A percentile compares a stretch with the other conserved stretches of the same genome.
Conservation (phyloP, 2,888 invertebrate genomes). For the Pristionchus arcanus region DNA sequence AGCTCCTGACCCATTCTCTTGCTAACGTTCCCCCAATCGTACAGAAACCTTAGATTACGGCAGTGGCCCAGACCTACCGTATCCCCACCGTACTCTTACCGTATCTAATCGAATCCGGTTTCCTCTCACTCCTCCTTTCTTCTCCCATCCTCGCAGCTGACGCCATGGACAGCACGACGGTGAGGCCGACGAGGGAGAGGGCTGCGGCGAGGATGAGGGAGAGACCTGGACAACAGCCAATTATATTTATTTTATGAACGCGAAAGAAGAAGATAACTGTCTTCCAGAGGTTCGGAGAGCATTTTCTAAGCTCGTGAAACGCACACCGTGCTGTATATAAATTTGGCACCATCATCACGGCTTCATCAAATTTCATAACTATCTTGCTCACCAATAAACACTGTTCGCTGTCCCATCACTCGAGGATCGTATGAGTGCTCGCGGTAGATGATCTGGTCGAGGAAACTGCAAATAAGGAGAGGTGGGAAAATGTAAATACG, state of each 20-base stretch:
- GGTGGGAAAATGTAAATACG: too few species aligned
- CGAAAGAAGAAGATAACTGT: too few species aligned
- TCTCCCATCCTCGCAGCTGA: background rate
- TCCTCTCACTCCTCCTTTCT: background rate
- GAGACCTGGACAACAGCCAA: slow-evolving; percentile 38
- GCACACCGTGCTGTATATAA: too few species aligned
- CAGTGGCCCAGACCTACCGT: too few species aligned
- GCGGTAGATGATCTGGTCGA: slow-evolving; percentile 49
- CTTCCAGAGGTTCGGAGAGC: too few species aligned
- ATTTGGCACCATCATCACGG: too few species aligned
- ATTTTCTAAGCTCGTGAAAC: too few species aligned
- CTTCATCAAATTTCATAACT: background rate
- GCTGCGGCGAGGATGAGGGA: slow-evolving; percentile 3
- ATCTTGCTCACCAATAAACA: slow-evolving; percentile 32
- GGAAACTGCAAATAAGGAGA: slow-evolving; percentile 18
- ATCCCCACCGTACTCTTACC: background rate
- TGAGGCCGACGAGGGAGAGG: slow-evolving; percentile 39
- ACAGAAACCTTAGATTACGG: too few species aligned
- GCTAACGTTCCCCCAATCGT: too few species aligned
- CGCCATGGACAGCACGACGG: slow-evolving; percentile 28
- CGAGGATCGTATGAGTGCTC: slow-evolving; percentile 41
- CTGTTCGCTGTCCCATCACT: slow-evolving; percentile 21
- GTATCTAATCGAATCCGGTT: slow-evolving; percentile 26
- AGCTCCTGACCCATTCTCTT: too few species aligned
- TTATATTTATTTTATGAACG: too few species aligned